These are phyloP conservation scores for Bedellia somnulentella DNA, from an alignment of 2,888 invertebrate species.

Conservation along the genomic window DNA sequence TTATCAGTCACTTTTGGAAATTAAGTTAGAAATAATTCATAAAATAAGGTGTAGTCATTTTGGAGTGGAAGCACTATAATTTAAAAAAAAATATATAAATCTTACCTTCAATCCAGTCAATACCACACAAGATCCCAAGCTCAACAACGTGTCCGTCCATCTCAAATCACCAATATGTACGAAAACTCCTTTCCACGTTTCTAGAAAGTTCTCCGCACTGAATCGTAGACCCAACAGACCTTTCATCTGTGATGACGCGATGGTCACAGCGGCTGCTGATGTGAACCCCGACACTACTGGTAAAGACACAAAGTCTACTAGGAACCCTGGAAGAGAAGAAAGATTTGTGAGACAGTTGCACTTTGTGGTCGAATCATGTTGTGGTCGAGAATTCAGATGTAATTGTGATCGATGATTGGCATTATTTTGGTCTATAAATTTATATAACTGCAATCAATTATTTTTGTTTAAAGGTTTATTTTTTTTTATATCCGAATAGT, in stretches of 20 bases:
- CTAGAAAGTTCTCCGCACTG: conserved; percentile 63
- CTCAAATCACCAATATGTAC: conserved; percentile 54
- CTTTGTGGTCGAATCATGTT: no score
- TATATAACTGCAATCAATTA: no score
- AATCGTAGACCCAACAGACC: conserved; percentile 65
- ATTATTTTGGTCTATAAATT: no score
- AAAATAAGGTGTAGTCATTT: no score
- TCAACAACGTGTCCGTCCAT: conserved; percentile 63
- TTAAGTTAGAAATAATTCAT: no score
- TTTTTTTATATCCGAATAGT: no score
- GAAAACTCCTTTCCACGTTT: conserved; percentile 61
- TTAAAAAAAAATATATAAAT: no score
- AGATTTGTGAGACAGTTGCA: neutral
- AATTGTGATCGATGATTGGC: no score
- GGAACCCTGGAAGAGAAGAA: conserved; percentile 56
- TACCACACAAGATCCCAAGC: conserved; percentile 61
- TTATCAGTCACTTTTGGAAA: no score
- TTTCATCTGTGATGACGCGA: conserved; percentile 75
- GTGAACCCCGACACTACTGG: conserved; percentile 78
- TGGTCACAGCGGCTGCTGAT: conserved; percentile 74
- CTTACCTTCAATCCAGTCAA: conserved; percentile 66
- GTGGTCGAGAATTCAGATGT: no score
- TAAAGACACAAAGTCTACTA: conserved; percentile 73
- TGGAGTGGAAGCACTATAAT: no score
- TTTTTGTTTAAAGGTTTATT: no score